Percentiles rank a stretch among this genome's conserved stretches.
Conservation (phyloP, 2,113 vertebrate species). For the Dasyornis broadbenti region DNA sequence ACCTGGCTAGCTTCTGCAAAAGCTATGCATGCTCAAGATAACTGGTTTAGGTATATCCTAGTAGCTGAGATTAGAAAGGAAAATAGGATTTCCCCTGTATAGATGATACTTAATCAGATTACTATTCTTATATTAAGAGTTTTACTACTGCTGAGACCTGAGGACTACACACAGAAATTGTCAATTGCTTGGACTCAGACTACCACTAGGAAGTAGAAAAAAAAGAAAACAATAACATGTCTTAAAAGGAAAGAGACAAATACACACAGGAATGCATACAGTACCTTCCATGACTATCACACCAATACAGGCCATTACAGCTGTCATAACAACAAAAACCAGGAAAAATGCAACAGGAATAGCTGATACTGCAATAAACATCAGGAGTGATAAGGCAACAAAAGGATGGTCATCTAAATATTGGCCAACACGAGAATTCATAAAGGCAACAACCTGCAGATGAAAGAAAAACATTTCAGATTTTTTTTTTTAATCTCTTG, state of each 20-base stretch:
- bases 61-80: neutral
- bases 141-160: neutral
- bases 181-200: neutral
- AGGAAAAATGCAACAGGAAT: constrained; percentile 85
- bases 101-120: constrained; percentile 7
- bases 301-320: constrained; percentile 72
- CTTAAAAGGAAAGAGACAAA: neutral
- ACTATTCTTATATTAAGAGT: neutral
- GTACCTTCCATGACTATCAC: constrained; percentile 86
- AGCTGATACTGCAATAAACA: constrained; percentile 76
- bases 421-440: constrained; percentile 76
- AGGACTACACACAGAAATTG: neutral
- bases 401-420: constrained; percentile 84
- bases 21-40: neutral
- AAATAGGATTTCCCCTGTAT: neutral
- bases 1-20: neutral
- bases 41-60: neutral
- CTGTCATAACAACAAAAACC: constrained; percentile 73
- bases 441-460: constrained; percentile 76
- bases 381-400: constrained; percentile 73
- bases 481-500: neutral
- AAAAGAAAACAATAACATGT: neutral
- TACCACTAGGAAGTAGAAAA: neutral
- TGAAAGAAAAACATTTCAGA: neutral
- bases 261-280: neutral